Base-by-base conservation (phyloP, 2,113 vertebrate species). In the Neoarius graeffei region DNA sequence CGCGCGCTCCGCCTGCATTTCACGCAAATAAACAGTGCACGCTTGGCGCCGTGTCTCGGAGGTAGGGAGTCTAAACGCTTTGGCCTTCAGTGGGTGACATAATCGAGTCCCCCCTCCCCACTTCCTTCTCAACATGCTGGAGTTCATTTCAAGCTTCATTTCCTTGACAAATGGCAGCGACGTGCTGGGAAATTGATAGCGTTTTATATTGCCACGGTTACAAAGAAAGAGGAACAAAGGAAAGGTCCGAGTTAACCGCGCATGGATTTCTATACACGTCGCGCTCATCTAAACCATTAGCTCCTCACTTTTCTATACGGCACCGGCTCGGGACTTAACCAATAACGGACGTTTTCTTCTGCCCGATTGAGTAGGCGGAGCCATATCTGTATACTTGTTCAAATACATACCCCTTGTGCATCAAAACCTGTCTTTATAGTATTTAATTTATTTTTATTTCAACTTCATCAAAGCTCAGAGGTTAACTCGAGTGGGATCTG, bases 101-200 rank as follows among this genome's bases (percentile, higher is more conserved):
- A 85, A 83, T 64, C 15, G 62, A 69, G 54, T 81, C 71, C 35
- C 64, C 42, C 42, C 42, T 2, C 42, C 42, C 42, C 42, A 3
- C 4, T 42, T 42, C 42, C 35, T 56, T 17, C 50, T 69, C 25
- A 60, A 64, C 69, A 66, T 54, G 69, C 19, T 62, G 23, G 17
- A 89, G 62, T 83, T 89, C 9, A 86, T 90, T 88, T 91, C 80
- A 88, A 83, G 80, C 80, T 91, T 69, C 88, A 91, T 89, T 89
- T 89, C 71, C 69, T 91, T 88, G 71, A 86, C 62, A 89, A 83
- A 89, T 84, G 71, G 73, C 71, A 50, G 20, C 14, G 30, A 67
- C 74, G 85, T 15, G 30, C 83, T 19, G 54, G 20, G 64, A 69
- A 35, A 71, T 11, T 66, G 27, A 84, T 60, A 48, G 74, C 4